phyloP scores from a whole-genome alignment of 2,888 invertebrate genomes.

The Taphrorychus bicolor region DNA sequence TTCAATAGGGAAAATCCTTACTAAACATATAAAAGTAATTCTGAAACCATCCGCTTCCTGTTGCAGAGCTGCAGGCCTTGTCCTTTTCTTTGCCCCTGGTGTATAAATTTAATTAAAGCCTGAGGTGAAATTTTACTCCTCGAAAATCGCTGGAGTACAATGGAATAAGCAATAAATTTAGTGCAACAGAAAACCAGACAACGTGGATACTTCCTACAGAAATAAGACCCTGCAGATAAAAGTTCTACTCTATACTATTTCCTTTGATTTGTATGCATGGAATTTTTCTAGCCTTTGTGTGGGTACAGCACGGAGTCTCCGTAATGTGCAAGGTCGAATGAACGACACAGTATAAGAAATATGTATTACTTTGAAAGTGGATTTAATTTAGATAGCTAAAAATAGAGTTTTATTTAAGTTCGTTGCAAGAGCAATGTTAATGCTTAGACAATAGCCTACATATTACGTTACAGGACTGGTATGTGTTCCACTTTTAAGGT shows the following conservation, averaged over 20 bases:
- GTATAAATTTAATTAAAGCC: not conserved
- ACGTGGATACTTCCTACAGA: not conserved
- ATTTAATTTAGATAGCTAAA: slow-evolving; percentile 23
- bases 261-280: not conserved
- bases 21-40: too few relatives aligned
- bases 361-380: slow-evolving; percentile 26
- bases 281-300: slow-evolving; percentile 10
- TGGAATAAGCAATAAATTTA: not conserved
- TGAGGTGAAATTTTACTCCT: not conserved
- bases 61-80: too few relatives aligned
- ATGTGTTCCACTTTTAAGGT: not conserved
- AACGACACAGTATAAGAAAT: slow-evolving; percentile 3
- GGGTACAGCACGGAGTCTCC: slow-evolving; percentile 1
- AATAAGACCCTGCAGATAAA: not conserved
- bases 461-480: not conserved
- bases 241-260: slow-evolving; percentile 12
- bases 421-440: not conserved
- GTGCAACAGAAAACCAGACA: not conserved
- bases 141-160: not conserved
- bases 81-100: too few relatives aligned
- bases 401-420: slow-evolving; percentile 9
- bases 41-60: too few relatives aligned
- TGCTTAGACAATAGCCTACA: not conserved
- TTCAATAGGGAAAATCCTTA: too few relatives aligned
- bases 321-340: slow-evolving; percentile 16